Evolutionary conservation across 2,888 invertebrate genomes (phyloP), one percentile per base, ranked within the genome.

Genomic region (Neoscelio sp.): DNA sequence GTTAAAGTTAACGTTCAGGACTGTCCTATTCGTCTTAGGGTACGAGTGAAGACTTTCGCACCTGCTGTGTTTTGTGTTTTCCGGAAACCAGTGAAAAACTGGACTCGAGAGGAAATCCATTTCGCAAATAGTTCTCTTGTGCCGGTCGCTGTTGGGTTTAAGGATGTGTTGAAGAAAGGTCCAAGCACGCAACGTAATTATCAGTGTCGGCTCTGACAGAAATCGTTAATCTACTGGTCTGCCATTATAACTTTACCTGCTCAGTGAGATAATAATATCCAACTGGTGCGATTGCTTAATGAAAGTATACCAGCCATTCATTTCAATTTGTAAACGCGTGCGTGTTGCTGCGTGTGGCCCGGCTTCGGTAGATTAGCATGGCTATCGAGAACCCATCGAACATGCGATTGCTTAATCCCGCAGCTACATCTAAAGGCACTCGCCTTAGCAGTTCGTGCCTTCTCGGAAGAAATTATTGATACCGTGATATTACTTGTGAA

Each of bases 361-460:
- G 58, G 30, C 73, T 30, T 44, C 44, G 68, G 48, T 64, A 84
- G 85, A 87, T 88, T 88, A 88, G 86, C 87, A 87, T 87, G 85
- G 84, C 86, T 88, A 88, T 88, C 87, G 84, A 87, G 79, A 82
- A 83, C 78, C 83, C 86, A 87, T 86, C 85, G 84, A 83, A 82
- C 81, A 81, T 82, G 82, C 84, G 86, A 87, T 86, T 87, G 86
- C 87, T 87, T 84, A 87, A 87, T 87, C 85, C 83, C 83, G 81
- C 81, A 62, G 74, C 76, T 80, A 78, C 77, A 70, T 78, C 77
- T 35, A 78, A 78, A 78, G 58, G 48, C 77, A 77, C 71, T 78
- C 67, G 78, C 65, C 67, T 28, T 26, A 40, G 30, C 62, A 44
- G 62, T 54, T 52, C 20, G 17, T 38, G 46, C 12, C 48, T 73